Evolutionary conservation across 2,888 invertebrate genomes (phyloP), one percentile per base, ranked within the genome.

Genomic region (Iselma pallidipennis): DNA sequence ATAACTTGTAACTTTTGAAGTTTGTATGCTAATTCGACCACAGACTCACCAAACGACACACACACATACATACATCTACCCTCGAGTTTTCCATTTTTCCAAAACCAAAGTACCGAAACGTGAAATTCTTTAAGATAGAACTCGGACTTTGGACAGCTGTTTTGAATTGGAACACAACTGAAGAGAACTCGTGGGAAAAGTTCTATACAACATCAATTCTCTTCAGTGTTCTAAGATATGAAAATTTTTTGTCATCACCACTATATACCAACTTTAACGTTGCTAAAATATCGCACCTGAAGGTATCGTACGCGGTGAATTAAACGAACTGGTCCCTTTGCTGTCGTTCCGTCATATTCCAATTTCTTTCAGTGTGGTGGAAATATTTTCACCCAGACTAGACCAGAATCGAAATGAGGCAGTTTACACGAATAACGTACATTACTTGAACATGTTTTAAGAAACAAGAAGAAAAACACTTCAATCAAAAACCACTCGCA

Each of bases 11-110:
- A 77, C 74, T 77, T 78, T 76, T 71, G 66, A 72, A 74, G 74
- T 79, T 76, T 76, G 72, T 75, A 79, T 79, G 79, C 75, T 79
- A 80, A 79, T 77, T 73, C 73, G 78, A 73, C 77, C 76, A 73
- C 76, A 71, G 19, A 37, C 7, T 37, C 37, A 29, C 37, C 16
- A 37, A 37, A 37, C 37, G 37, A 37, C 16, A 37, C 37, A 33
- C 12, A 33, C n/a, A 37, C 37, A 37, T 5, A 37, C 37, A 2
- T 16, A 16, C 2, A 16, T 9, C 33, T 16, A 37, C 37, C 54
- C 31, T n/a, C n/a, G n/a, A n/a, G n/a, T n/a, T n/a, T n/a, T n/a
- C n/a, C n/a, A n/a, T n/a, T n/a, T n/a, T n/a, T n/a, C n/a, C n/a
- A n/a, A n/a, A n/a, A n/a, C 54, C 3, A 16, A 9, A 16, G 7